Evolutionary conservation across 2,113 vertebrate species (phyloP), one percentile per base, ranked within the genome.

Genomic region (Neogale vison): DNA sequence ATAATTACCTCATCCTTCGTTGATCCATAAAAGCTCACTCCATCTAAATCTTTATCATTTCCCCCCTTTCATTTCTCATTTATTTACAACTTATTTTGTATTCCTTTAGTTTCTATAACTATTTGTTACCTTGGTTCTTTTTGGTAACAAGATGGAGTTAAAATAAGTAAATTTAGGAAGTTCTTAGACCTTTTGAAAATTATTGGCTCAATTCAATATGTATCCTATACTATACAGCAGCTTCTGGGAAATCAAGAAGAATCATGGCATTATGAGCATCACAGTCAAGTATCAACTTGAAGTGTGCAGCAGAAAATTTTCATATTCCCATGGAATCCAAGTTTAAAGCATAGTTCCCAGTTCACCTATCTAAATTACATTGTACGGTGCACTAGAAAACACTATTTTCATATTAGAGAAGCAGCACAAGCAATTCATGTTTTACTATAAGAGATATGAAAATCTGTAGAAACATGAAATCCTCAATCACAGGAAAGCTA

Each of bases 141-240:
- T 39, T 63, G 24, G 21, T 42, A 93, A 77, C 42, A 71, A 91
- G 20, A 7, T n/a, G 31, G 12, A 85, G 39, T 52, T 96, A 61
- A 67, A 59, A 26, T 39, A 83, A 74, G 47, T 45, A 59, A 61
- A 74, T 50, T 86, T 69, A 79, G 21, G 47, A 80, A 80, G 45
- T 81, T 93, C 57, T 50, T 72, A 79, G 79, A 83, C 45, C 65
- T 79, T 94, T 36, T 65, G 13, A 90, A 93, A 83, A 90, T 71
- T 90, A 88, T 17, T 83, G 72, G 21, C 13, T 84, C 88, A 57
- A 84, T 74, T 92, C 39, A 81, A 65, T 69, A 50, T 36, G 72
- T 4, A 90, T 29, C 3, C 1, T 72, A n/a, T 57, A 80, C 31
- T 24, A 3, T 10, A 63, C 0, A 59, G 6, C 14, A 88, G 50